phyloP scores from a whole-genome alignment of 2,113 vertebrate species.

The Epinephelus moara region DNA sequence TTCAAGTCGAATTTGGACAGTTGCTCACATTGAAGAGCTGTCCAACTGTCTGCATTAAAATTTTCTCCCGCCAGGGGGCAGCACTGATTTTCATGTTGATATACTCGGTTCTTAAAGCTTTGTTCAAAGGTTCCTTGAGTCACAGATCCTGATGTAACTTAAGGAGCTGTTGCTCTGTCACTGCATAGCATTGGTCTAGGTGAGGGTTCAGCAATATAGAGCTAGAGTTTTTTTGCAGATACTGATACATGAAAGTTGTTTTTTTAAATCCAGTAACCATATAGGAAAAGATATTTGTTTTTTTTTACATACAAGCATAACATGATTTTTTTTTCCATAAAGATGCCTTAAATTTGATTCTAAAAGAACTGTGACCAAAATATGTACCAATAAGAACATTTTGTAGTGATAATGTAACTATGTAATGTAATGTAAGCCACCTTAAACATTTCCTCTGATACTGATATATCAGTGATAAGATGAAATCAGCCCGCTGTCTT shows the following conservation, averaged over 20 bases:
- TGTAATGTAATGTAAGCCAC: neutral
- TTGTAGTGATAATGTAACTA: neutral
- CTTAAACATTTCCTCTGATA: neutral
- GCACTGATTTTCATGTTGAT: neutral
- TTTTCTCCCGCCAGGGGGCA: neutral
- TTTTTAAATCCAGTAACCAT: neutral
- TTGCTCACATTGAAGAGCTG: neutral
- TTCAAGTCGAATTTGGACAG: neutral
- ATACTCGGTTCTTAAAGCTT: neutral
- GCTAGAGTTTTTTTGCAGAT: neutral
- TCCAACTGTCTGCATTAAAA: neutral
- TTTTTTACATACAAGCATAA: neutral
- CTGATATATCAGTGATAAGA: neutral
- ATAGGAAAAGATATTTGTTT: neutral
- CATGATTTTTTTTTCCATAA: too few species aligned
- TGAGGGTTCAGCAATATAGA: neutral
- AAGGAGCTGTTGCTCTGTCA: neutral
- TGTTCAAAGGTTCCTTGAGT: neutral
- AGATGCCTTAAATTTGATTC: neutral
- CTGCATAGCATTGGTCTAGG: neutral
- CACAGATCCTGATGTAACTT: neutral
- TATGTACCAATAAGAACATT: neutral
- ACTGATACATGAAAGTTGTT: neutral
- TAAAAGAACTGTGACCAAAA: neutral
- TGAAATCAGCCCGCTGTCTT: neutral